Base-by-base conservation (phyloP, 2,113 vertebrate species). In the Sinocyclocheilus rhinocerous region DNA sequence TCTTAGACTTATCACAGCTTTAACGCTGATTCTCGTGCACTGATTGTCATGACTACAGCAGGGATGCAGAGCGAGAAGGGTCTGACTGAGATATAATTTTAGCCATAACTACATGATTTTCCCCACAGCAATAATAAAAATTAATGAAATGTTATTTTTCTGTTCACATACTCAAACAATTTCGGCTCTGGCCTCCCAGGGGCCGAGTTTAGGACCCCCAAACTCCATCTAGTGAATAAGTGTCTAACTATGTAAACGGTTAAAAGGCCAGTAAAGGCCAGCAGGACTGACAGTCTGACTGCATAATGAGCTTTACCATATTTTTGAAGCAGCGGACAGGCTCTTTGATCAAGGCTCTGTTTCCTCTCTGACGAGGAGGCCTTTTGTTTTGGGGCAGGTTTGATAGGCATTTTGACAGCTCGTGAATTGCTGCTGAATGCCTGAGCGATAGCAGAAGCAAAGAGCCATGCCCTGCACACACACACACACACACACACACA, bases 351-450 rank as follows among this genome's bases (percentile, higher is more conserved):
- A 36, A 24, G 20, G 6, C n/a, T 86, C 81, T 55, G 76, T 84
- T 78, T 52, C 69, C 26, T 29, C 83, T 16, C 75, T 52, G 67
- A n/a, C 13, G n/a, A 77, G 33, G 45, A 89, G 72, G 26, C 78
- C 84, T 76, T 84, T 76, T 76, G 50, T 85, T 81, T 86, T 81
- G 75, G 63, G 33, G 52, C 72, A 84, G 80, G 59, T 84, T 86
- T 82, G 88, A 90, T 86, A 8, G 83, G 79, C 86, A 75, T 77
- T 76, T 87, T 90, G 87, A 89, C 90, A 88, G 87, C 50, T 81
- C 73, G 89, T 76, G 39, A 45, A 81, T 90, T 78, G 76, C 79
- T 76, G 50, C 18, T 26, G 81, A 50, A 61, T 45, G 67, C 33
- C 79, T 65, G n/a, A 83, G 63, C 13, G 26, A 11, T 83, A 83